These are phyloP conservation scores for Caenorhabditis becei DNA, from an alignment of 2,888 invertebrate species.

Conservation along the genomic window DNA sequence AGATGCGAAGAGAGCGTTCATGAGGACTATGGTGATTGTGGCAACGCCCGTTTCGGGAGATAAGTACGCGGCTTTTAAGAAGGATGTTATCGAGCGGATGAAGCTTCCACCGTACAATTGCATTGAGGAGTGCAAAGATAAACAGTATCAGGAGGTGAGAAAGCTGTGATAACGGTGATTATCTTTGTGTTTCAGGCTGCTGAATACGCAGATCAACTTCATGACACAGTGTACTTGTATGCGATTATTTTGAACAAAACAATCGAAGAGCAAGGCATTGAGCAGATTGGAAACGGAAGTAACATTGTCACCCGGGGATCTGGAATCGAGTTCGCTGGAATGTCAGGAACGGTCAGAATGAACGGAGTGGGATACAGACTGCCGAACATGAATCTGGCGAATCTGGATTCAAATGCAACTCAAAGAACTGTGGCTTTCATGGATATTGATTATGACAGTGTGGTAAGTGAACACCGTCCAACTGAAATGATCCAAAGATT, in stretches of 20 bases:
- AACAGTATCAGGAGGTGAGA: slow-evolving; percentile 47
- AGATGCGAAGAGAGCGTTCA: slow-evolving; percentile 70
- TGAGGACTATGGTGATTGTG: slow-evolving; percentile 65
- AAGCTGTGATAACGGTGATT: not conserved
- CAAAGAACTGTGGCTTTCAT: slow-evolving; percentile 56
- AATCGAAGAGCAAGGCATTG: slow-evolving; percentile 56
- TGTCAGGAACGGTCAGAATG: slow-evolving; percentile 64
- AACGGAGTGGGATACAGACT: slow-evolving; percentile 60
- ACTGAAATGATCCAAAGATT: slow-evolving; percentile 1
- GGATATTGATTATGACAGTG: slow-evolving; percentile 56
- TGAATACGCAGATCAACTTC: slow-evolving; percentile 70
- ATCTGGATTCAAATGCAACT: slow-evolving; percentile 56
- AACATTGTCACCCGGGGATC: slow-evolving; percentile 53
- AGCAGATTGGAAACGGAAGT: slow-evolving; percentile 57
- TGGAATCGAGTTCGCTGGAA: slow-evolving; percentile 55
- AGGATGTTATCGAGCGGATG: slow-evolving; percentile 69
- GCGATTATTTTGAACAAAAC: slow-evolving; percentile 67
- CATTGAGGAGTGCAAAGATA: slow-evolving; percentile 56
- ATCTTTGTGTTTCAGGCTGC: slow-evolving; percentile 30
- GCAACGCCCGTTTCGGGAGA: slow-evolving; percentile 61
- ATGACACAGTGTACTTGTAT: slow-evolving; percentile 71
- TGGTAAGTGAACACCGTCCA: slow-evolving; percentile 20
- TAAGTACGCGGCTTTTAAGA: slow-evolving; percentile 67
- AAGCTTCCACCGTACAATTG: slow-evolving; percentile 69
- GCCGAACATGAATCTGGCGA: slow-evolving; percentile 63